Conservation (phyloP, 2,797 vertebrate species). For the Halcyon chelicuti region DNA sequence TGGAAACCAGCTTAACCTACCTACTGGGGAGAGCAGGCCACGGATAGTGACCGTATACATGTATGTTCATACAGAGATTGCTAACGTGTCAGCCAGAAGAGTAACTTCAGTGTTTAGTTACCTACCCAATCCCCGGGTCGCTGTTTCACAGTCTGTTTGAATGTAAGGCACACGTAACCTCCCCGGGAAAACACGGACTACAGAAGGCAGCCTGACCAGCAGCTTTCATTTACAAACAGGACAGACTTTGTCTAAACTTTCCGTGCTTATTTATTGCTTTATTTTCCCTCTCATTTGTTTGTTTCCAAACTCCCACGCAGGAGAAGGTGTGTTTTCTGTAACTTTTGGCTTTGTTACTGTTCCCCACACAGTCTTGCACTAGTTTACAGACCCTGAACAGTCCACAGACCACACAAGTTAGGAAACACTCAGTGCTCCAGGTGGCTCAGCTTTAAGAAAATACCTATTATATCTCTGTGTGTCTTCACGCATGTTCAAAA, state of each 20-base stretch:
- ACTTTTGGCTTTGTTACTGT: not conserved
- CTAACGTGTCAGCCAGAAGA: not conserved
- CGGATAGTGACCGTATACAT: rapidly evolving
- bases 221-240: not conserved
- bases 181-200: not conserved
- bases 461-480: not conserved
- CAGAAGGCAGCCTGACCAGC: not conserved
- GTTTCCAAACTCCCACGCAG: not conserved
- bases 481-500: not conserved
- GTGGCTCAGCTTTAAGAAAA: not conserved
- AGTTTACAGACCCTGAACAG: not conserved
- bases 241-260: not conserved
- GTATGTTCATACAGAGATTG: not conserved
- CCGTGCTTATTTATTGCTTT: not conserved
- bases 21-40: not conserved
- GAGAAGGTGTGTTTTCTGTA: not conserved
- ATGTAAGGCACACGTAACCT: not conserved
- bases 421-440: not conserved
- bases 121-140: not conserved
- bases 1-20: not conserved
- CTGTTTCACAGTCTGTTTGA: not conserved
- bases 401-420: not conserved
- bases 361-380: not conserved
- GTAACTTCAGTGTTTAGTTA: not conserved
- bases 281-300: not conserved